Percentiles rank a stretch among this genome's conserved stretches.
Conservation (phyloP, 2,888 invertebrate species). For the Pandemis cinnamomeana region DNA sequence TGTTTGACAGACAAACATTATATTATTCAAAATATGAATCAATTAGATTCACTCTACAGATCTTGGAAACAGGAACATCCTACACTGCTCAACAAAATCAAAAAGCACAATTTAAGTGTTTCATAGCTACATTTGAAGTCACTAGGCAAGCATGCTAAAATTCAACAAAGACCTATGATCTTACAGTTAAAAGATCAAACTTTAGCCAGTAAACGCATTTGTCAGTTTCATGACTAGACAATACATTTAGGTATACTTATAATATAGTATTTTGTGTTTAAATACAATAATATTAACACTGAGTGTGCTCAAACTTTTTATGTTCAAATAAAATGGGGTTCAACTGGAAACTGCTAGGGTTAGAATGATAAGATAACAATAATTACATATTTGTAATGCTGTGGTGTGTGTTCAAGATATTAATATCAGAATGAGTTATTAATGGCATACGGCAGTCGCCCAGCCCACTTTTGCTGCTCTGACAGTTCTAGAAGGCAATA, state of each 20-base stretch:
- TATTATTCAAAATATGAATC: background rate
- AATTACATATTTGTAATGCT: slow-evolving; percentile 1
- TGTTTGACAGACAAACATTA: background rate
- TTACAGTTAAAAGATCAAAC: slow-evolving; percentile 5
- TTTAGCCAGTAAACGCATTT: background rate
- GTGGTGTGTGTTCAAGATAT: background rate
- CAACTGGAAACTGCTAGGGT: background rate
- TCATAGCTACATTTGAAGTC: background rate
- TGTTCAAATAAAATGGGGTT: background rate
- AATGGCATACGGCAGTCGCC: background rate
- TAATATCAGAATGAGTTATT: slow-evolving; percentile 1
- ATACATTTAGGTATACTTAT: background rate
- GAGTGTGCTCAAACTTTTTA: background rate
- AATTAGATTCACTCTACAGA: no score
- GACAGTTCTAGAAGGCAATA: background rate
- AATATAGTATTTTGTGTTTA: background rate
- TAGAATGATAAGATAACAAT: slow-evolving; percentile 14
- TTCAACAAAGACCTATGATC: background rate
- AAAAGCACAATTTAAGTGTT: no score
- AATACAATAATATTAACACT: background rate
- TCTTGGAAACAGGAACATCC: background rate
- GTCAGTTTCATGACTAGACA: background rate
- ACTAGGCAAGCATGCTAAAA: background rate
- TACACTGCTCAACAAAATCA: background rate
- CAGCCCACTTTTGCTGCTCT: background rate